These are phyloP conservation scores for Stegostoma tigrinum DNA, from an alignment of 2,113 vertebrate species.

Conservation along the genomic window DNA sequence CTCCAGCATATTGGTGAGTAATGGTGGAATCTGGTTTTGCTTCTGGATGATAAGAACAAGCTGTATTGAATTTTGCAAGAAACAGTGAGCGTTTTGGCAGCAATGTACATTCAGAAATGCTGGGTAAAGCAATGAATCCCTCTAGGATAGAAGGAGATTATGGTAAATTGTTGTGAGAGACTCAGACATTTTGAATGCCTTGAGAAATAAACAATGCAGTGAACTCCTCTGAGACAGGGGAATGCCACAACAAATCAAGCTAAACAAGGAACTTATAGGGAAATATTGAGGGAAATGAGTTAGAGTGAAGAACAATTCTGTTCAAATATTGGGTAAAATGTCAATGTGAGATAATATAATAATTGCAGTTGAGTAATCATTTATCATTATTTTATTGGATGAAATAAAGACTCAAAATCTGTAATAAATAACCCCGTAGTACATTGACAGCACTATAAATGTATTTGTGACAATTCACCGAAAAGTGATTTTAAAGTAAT, in stretches of 20 bases:
- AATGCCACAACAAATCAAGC: constrained; percentile 31
- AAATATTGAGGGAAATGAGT: constrained; percentile 20
- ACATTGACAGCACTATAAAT: background rate
- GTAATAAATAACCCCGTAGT: background rate
- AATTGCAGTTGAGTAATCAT: background rate
- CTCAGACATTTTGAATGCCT: constrained; percentile 11
- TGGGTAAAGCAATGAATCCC: background rate
- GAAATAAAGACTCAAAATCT: background rate
- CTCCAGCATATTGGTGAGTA: background rate
- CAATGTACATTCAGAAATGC: background rate
- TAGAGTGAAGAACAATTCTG: constrained; percentile 6
- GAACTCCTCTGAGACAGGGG: background rate
- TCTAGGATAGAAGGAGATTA: background rate
- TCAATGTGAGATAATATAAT: constrained; percentile 2
- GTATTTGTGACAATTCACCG: background rate
- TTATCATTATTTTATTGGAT: background rate
- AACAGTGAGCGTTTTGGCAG: background rate
- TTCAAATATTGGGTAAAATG: background rate
- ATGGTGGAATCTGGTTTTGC: background rate
- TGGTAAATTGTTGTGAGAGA: constrained; percentile 26
- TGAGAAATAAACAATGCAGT: background rate
- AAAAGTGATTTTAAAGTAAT: background rate
- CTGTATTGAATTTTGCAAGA: background rate
- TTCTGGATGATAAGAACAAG: background rate
- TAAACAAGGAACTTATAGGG: constrained; percentile 6